Percentiles rank a stretch among this genome's conserved stretches.
phyloP scores from a whole-genome alignment of 35 echinoderm and acorn worm genomes.

The Holothuria glaberrima region DNA sequence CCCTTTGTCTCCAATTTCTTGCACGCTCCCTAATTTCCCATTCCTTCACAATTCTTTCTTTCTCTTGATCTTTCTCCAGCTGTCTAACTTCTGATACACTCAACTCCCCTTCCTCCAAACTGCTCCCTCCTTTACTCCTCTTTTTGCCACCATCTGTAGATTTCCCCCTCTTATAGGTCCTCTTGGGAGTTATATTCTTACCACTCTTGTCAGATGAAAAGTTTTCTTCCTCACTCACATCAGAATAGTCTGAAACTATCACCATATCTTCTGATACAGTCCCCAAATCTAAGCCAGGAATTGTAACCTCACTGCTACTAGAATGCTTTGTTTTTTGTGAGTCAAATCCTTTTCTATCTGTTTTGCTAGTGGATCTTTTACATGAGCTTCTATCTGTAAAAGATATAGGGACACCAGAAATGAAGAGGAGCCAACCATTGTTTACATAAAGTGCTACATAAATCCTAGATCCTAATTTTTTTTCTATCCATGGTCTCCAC shows the following conservation, averaged over 20 bases:
- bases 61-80: slow-evolving; percentile 25
- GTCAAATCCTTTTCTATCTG: too few species aligned
- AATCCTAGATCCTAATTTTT: too few species aligned
- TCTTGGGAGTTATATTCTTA: neutral
- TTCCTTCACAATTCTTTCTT: neutral
- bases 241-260: neutral
- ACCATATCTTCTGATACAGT: neutral
- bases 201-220: neutral
- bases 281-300: slow-evolving; percentile 29
- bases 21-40: slow-evolving; percentile 1
- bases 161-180: neutral
- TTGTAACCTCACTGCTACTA: neutral
- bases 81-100: slow-evolving; percentile 10
- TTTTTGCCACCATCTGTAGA: neutral
- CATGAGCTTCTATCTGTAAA: too few species aligned
- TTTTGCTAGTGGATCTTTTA: too few species aligned
- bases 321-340: too few species aligned
- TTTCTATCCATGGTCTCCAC: too few species aligned
- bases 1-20: neutral
- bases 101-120: slow-evolving; percentile 10
- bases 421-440: too few species aligned
- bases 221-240: slow-evolving; percentile 23
- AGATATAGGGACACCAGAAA: too few species aligned
- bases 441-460: too few species aligned
- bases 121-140: neutral